Evolutionary conservation across 2,113 vertebrate species (phyloP).

Genomic region (Oceanodroma tethys): DNA sequence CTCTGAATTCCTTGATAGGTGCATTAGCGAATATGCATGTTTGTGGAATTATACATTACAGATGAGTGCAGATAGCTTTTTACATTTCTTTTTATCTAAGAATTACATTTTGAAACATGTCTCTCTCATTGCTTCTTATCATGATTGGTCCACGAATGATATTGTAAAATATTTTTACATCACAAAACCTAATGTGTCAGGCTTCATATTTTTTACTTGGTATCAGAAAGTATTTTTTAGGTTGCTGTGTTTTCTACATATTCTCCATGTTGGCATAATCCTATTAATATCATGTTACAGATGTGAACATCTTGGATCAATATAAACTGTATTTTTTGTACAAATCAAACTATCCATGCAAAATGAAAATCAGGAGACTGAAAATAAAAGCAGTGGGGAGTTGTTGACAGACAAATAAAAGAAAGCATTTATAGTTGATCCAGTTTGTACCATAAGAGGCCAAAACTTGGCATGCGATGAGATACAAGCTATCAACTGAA

Average conservation of each 20-base stretch:
- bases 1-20: background rate
- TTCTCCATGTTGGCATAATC: background rate
- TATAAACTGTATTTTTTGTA: background rate
- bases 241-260: background rate
- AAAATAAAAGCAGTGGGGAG: background rate
- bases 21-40: background rate
- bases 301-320: background rate
- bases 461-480: background rate
- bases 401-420: slow-evolving; percentile 14
- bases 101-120: background rate
- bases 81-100: background rate
- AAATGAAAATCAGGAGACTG: background rate
- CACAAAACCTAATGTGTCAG: background rate
- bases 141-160: background rate
- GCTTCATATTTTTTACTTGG: background rate
- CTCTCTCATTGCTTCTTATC: background rate
- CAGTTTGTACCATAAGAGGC: background rate
- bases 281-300: background rate
- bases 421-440: background rate
- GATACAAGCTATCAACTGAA: background rate
- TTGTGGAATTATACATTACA: background rate
- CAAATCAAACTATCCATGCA: background rate
- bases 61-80: background rate
- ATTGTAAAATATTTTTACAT: background rate
- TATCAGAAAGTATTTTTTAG: background rate